Evolutionary conservation across 37 sponge, comb jelly and placozoan genomes (phyloP).

Genomic region (Geodia barretti): DNA sequence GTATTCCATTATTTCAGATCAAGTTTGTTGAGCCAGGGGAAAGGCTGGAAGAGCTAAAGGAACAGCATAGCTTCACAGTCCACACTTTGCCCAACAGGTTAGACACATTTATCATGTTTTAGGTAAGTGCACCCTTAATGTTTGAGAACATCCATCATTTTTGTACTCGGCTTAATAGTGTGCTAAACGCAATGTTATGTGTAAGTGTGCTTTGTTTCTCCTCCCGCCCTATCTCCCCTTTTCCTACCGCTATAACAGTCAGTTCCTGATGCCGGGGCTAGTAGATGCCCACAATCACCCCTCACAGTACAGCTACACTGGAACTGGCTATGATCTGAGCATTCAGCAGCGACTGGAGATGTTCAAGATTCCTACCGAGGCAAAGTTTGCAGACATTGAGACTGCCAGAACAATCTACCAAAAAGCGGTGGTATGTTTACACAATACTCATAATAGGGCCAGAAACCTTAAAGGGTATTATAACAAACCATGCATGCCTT

Average conservation of each 20-base stretch:
- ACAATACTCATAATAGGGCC: no score
- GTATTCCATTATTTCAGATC: not conserved
- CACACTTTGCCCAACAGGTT: not conserved
- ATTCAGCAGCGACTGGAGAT: conserved; percentile 69
- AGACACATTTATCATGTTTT: no score
- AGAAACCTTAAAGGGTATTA: no score
- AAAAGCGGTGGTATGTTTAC: conserved; percentile 63
- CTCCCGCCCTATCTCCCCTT: no score
- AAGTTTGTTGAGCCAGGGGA: not conserved
- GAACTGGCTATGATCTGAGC: conserved; percentile 68
- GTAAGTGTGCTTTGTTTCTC: no score
- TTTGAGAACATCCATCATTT: no score
- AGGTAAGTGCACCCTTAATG: no score
- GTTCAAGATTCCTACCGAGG: conserved; percentile 76
- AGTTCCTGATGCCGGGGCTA: conserved; percentile 85
- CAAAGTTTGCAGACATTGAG: conserved; percentile 36
- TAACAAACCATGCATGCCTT: no score
- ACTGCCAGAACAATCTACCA: conserved; percentile 46
- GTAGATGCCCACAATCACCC: conserved; percentile 87
- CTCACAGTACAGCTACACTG: conserved; percentile 68
- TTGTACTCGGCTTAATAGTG: no score
- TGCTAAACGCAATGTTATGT: no score
- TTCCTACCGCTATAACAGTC: conserved; percentile 26
- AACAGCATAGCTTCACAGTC: not conserved
- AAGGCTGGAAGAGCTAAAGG: not conserved